Percentiles rank a stretch among this genome's conserved stretches.
These are phyloP conservation scores for Empidonax traillii DNA, from an alignment of 2,113 vertebrate genomes.

Conservation along the genomic window DNA sequence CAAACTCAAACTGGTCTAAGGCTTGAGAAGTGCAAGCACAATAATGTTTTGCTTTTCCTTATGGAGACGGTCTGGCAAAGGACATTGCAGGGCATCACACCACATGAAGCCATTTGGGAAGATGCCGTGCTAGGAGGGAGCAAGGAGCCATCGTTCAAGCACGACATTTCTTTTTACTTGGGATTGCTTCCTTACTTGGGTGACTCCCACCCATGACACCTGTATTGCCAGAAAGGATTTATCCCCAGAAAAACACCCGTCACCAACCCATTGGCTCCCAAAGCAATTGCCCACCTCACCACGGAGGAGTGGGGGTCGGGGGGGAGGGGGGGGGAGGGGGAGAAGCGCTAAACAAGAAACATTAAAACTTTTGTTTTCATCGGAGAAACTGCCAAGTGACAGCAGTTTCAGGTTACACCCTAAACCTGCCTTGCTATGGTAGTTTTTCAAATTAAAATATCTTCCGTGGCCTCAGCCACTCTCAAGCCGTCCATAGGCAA, in stretches of 20 bases:
- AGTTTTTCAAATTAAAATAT: conserved; percentile 84
- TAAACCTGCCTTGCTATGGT: conserved; percentile 70
- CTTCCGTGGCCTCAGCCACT: conserved; percentile 73
- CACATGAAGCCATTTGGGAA: conserved; percentile 46
- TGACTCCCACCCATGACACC: neutral
- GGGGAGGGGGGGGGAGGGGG: too few relatives aligned
- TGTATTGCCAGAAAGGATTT: neutral
- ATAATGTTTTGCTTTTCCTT: conserved; percentile 62
- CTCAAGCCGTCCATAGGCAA: conserved; percentile 75
- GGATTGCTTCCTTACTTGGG: neutral
- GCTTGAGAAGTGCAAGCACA: conserved; percentile 20
- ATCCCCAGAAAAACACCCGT: neutral
- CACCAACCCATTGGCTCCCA: rapidly evolving
- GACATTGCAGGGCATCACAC: neutral
- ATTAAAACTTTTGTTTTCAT: conserved; percentile 58
- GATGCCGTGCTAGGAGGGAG: neutral
- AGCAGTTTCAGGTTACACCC: conserved; percentile 77
- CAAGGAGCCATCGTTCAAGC: conserved; percentile 29
- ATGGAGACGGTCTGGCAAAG: conserved; percentile 1
- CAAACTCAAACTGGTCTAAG: neutral
- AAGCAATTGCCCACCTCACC: neutral
- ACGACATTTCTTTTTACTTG: neutral
- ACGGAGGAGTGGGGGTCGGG: rapidly evolving
- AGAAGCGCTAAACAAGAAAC: conserved; percentile 31
- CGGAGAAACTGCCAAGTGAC: conserved; percentile 58